Base-by-base conservation (phyloP, 2,797 vertebrate species). In the Pempheris klunzingeri region DNA sequence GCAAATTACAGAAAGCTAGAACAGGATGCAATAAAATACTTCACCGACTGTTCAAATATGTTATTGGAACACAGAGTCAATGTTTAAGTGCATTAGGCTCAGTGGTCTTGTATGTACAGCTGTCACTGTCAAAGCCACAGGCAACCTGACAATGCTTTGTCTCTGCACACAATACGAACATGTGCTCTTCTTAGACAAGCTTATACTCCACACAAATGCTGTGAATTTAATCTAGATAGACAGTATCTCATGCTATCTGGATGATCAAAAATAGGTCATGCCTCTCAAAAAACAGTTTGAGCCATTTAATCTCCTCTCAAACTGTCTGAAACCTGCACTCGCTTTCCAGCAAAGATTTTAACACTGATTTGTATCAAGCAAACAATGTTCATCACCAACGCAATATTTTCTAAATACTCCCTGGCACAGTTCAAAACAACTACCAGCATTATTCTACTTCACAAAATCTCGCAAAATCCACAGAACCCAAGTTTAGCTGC, bases 221-320 rank as follows among this genome's bases (percentile, higher is more conserved):
- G 87, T 71, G 86, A 90, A 87, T 94, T 93, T 93, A 91, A 95
- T 95, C 93, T 94, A 92, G 90, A 88, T 92, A 92, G 92, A 94
- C 91, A 86, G 90, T 93, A 92, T 95, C 93, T 90, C 91, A 83
- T 92, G 88, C 88, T 92, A 95, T 95, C 93, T 89, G 92, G 89
- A 91, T 63, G 92, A 93, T 94, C 91, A 90, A 92, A 95, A 94
- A 94, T 94, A 93, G 95, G 94, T 95, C 94, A 95, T 88, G 88
- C 86, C 86, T 95, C 92, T 93, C 89, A 90, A 90, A 94, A 94
- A 92, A 88, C 89, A 90, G 88, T 94, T 92, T 92, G 92, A 94
- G 93, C 92, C 88, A 87, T 94, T 93, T 95, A 95, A 95, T 96
- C 95, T 94, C 85, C 80, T 90, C 86, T 89, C 70, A 92, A 92